Conservation (phyloP, 2,797 vertebrate genomes). For the Emys orbicularis region DNA sequence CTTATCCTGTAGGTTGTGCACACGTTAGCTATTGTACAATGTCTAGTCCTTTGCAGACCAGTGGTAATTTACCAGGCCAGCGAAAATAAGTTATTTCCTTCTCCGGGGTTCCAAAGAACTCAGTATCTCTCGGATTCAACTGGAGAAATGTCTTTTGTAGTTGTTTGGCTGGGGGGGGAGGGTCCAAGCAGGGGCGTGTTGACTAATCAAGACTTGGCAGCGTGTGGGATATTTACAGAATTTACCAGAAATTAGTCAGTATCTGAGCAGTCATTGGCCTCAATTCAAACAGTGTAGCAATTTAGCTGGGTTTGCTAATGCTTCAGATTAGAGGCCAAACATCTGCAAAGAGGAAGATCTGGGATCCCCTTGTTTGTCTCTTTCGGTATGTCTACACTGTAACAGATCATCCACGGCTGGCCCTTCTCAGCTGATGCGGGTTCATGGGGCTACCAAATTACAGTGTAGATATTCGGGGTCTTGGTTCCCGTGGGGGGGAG, state of each 20-base stretch:
- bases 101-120: background rate
- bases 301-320: background rate
- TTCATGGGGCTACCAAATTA: too few relatives aligned
- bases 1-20: too few relatives aligned
- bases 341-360: background rate
- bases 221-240: background rate
- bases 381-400: background rate
- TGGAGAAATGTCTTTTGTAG: background rate
- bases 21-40: too few relatives aligned
- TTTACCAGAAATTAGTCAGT: background rate
- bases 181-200: background rate
- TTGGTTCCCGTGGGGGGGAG: background rate
- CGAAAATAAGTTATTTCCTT: background rate
- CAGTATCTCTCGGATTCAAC: background rate
- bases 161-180: background rate
- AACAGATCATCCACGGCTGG: background rate
- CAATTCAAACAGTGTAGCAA: background rate
- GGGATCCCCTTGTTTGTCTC: background rate
- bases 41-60: too few relatives aligned
- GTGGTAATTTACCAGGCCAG: background rate
- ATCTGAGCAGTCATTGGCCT: background rate
- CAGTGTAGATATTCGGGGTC: background rate
- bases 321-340: background rate
- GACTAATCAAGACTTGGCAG: background rate
- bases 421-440: too few relatives aligned